These are phyloP conservation scores for Drosophila saltans DNA, from an alignment of 1,140 invertebrate species.

Conservation along the genomic window DNA sequence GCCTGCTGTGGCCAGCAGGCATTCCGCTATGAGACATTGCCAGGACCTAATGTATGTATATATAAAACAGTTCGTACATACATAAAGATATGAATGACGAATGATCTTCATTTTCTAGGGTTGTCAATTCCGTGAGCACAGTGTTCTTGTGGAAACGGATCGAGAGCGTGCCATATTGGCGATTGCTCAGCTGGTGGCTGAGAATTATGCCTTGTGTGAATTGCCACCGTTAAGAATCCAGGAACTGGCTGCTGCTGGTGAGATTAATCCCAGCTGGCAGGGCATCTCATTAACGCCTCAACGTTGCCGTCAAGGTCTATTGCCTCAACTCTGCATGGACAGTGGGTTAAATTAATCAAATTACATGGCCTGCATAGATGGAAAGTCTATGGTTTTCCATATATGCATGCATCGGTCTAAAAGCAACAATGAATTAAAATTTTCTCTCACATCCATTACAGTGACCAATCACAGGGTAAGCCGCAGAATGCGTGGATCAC, in stretches of 20 bases:
- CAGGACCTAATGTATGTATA: constrained; percentile 82
- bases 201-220: constrained; percentile 71
- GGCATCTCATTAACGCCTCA: constrained; percentile 74
- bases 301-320: constrained; percentile 71
- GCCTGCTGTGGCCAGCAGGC: constrained; percentile 93
- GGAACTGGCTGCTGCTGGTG: constrained; percentile 53
- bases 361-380: background rate
- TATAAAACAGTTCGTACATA: too few relatives aligned
- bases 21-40: constrained; percentile 89
- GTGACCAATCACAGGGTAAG: constrained; percentile 68
- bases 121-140: constrained; percentile 82
- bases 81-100: too few relatives aligned
- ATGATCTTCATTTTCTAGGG: constrained; percentile 45
- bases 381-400: too few relatives aligned
- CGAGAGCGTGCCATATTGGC: constrained; percentile 77
- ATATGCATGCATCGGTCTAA: background rate
- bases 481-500: constrained; percentile 45
- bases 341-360: constrained; percentile 45
- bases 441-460: background rate
- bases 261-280: constrained; percentile 68
- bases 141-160: constrained; percentile 78
- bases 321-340: constrained; percentile 75
- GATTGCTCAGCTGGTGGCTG: constrained; percentile 74
- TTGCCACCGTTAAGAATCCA: constrained; percentile 62
- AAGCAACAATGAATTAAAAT: background rate